Evolutionary conservation across 30 jellyfish, hydroid and myxozoan species (phyloP).

Genomic region (Mastigias papua): DNA sequence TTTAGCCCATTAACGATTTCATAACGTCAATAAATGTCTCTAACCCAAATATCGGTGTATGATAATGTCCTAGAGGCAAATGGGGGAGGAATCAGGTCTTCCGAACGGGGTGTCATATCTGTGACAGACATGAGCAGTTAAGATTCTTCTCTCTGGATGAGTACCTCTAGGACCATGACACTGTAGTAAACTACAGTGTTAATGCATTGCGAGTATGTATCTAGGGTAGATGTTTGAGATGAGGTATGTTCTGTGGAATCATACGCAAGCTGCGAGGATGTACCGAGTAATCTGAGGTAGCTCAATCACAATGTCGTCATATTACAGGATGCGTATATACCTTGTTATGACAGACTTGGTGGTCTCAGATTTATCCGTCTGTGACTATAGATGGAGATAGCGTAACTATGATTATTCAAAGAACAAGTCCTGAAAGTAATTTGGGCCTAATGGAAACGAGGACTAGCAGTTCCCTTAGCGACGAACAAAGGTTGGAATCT

Average conservation of each 20-base stretch:
- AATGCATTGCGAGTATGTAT: conserved; percentile 59
- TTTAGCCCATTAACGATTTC: too few species aligned
- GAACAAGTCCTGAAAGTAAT: conserved; percentile 12
- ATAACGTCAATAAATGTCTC: too few species aligned
- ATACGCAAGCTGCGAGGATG: conserved; percentile 46
- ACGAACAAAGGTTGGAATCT: conserved; percentile 42
- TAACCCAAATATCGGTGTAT: too few species aligned
- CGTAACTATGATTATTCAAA: conserved; percentile 69
- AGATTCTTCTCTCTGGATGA: too few species aligned
- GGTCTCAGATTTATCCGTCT: conserved; percentile 5
- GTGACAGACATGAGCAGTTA: too few species aligned
- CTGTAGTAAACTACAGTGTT: background rate
- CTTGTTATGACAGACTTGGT: background rate
- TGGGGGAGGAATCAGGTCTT: too few species aligned
- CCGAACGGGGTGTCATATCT: too few species aligned
- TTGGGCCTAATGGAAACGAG: conserved; percentile 75
- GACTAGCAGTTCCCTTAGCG: conserved; percentile 29
- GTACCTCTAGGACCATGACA: conserved; percentile 35
- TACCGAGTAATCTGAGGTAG: conserved; percentile 44
- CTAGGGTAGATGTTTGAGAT: conserved; percentile 55
- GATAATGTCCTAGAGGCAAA: too few species aligned
- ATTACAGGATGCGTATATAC: background rate
- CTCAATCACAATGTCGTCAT: conserved; percentile 53
- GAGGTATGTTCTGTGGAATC: conserved; percentile 24
- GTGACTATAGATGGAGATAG: conserved; percentile 36